Evolutionary conservation across 2,797 vertebrate species (phyloP), one percentile per base, ranked within the genome.

Genomic region (Botia kubotai): DNA sequence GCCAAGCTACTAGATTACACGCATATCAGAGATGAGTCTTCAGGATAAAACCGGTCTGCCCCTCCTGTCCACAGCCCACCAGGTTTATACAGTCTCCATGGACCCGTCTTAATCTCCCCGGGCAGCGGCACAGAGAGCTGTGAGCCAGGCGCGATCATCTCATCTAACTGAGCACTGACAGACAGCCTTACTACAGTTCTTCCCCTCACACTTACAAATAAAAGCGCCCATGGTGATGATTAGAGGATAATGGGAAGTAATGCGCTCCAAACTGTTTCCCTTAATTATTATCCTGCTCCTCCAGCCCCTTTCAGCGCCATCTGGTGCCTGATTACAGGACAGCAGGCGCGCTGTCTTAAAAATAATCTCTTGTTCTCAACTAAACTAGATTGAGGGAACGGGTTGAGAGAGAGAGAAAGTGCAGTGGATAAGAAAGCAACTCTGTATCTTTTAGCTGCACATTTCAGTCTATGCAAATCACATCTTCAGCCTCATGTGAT

Each of bases 81-180:
- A 87, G 91, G 91, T 94, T 93, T 94, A 93, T 72, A 19, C 91
- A 92, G 95, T 94, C 94, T 93, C 92, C 90, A 26, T 48, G 69
- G 77, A 70, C 80, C 83, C 92, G 90, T 89, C 91, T 90, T 96
- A 96, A 96, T 96, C 95, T 94, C 89, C 91, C 92, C 91, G 93
- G 71, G 82, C 85, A 83, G 79, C 68, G 46, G 77, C 50, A 26
- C 26, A 21, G 17, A 58, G 33, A 73, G 39, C 52, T 29, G 58
- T 52, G 72, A 77, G 78, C 77, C 77, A 85, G 85, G 92, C 93
- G 93, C 93, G 92, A 92, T 93, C 94, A 77, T 93, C 93, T 95
- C 92, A 92, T 81, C 94, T 94, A 93, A 93, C 65, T 91, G 92
- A 92, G 93, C 53, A 50, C 76, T 83, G 80, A 80, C 76, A 82